Evolutionary conservation across 2,888 invertebrate genomes (phyloP).

Genomic region (Slavum lentiscoides): DNA sequence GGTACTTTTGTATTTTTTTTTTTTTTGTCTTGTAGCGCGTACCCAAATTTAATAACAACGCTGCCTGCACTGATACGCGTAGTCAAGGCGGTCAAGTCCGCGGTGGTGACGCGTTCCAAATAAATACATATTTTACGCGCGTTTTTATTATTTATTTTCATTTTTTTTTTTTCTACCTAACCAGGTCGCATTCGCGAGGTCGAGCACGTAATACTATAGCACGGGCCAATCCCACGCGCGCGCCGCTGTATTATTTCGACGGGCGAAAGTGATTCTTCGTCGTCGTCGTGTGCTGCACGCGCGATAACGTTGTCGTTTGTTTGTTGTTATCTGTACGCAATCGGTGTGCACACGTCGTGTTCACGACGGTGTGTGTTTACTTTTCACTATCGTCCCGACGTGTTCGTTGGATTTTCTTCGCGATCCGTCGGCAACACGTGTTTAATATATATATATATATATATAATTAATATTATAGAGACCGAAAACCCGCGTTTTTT

Average conservation of each 20-base stretch:
- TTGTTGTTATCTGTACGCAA: not conserved
- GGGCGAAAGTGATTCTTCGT: conserved; percentile 12
- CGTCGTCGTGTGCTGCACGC: not conserved
- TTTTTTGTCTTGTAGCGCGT: no score
- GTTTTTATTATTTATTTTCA: no score
- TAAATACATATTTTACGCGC: not conserved
- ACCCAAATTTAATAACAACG: no score
- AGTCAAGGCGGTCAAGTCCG: conserved; percentile 35
- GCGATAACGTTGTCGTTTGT: not conserved
- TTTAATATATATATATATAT: no score
- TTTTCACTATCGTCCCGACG: not conserved
- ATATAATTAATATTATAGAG: no score
- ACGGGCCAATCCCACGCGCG: conserved; percentile 17
- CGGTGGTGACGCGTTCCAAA: conserved; percentile 4
- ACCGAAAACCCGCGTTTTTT: no score
- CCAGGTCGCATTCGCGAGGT: conserved; percentile 45
- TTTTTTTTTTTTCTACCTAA: conserved; percentile 20
- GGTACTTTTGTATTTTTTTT: no score
- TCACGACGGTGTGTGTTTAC: not conserved
- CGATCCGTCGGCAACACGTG: no score
- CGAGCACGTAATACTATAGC: no score
- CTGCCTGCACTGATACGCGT: no score
- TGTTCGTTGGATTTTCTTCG: no score
- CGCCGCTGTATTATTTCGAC: not conserved
- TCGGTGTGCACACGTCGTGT: not conserved